These are phyloP conservation scores for Pituophis catenifer DNA, from an alignment of 2,113 vertebrate genomes.

Conservation along the genomic window DNA sequence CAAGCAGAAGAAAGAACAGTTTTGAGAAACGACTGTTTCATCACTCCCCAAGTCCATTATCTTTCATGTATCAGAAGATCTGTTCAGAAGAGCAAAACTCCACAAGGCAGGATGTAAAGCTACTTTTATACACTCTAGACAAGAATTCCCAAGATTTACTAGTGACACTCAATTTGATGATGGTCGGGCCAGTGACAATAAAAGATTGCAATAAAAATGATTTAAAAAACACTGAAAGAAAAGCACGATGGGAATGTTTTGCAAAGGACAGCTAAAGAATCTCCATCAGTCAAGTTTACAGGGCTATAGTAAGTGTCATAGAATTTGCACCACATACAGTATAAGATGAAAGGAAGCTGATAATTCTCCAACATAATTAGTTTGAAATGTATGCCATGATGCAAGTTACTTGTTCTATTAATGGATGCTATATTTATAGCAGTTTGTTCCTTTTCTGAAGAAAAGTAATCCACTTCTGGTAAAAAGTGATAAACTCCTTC, in stretches of 20 bases:
- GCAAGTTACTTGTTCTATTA: slow-evolving; percentile 53
- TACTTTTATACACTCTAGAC: slow-evolving; percentile 19
- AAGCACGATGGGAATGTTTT: slow-evolving; percentile 14
- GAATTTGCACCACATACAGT: not conserved
- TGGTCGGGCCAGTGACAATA: slow-evolving; percentile 5
- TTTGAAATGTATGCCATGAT: slow-evolving; percentile 24
- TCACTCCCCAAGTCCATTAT: slow-evolving; percentile 7
- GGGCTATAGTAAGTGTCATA: not conserved
- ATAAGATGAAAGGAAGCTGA: slow-evolving; percentile 29
- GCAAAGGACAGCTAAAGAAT: slow-evolving; percentile 37
- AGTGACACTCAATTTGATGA: slow-evolving; percentile 27
- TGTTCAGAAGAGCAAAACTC: slow-evolving; percentile 18
- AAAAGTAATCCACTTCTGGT: slow-evolving; percentile 51
- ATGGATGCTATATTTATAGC: slow-evolving; percentile 42
- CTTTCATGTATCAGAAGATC: slow-evolving; percentile 27
- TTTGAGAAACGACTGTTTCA: not conserved
- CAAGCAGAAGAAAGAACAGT: slow-evolving; percentile 6
- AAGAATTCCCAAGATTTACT: slow-evolving; percentile 33
- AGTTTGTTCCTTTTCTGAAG: slow-evolving; percentile 46
- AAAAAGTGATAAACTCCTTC: slow-evolving; percentile 55
- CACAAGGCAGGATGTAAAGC: slow-evolving; percentile 33
- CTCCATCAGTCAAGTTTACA: slow-evolving; percentile 21
- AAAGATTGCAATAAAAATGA: slow-evolving; percentile 22
- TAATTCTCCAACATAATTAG: slow-evolving; percentile 28
- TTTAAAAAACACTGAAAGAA: slow-evolving; percentile 13